Conservation (phyloP, 2,113 vertebrate genomes). For the Psephotus haematonotus region DNA sequence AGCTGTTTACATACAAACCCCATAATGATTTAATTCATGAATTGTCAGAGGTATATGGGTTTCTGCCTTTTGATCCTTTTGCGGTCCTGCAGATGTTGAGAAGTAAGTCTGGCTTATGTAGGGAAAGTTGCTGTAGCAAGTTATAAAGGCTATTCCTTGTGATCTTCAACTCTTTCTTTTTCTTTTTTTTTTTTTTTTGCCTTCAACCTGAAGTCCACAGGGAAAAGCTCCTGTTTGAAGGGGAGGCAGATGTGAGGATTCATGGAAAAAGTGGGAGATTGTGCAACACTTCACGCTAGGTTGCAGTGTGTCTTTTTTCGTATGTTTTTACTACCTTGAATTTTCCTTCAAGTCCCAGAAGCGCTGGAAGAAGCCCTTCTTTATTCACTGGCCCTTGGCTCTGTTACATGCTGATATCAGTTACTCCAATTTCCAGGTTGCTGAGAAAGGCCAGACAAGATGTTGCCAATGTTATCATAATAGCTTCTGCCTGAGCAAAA, state of each 20-base stretch:
- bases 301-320: neutral
- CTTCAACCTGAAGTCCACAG: neutral
- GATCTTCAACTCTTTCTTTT: neutral
- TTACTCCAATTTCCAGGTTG: slow-evolving; percentile 10
- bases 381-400: neutral
- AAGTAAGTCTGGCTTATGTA: neutral
- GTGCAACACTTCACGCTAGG: neutral
- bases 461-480: neutral
- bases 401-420: neutral
- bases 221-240: neutral
- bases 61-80: neutral
- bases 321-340: neutral
- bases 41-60: neutral
- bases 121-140: neutral
- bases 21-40: neutral
- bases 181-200: neutral
- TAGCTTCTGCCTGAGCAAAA: slow-evolving; percentile 8
- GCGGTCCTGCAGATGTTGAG: neutral
- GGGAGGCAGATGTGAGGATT: neutral
- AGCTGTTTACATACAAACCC: neutral
- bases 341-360: neutral
- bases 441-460: neutral
- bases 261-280: neutral
- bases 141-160: neutral
- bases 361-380: neutral